Conservation (phyloP, 1,140 invertebrate genomes). For the Lycorma delicatula region DNA sequence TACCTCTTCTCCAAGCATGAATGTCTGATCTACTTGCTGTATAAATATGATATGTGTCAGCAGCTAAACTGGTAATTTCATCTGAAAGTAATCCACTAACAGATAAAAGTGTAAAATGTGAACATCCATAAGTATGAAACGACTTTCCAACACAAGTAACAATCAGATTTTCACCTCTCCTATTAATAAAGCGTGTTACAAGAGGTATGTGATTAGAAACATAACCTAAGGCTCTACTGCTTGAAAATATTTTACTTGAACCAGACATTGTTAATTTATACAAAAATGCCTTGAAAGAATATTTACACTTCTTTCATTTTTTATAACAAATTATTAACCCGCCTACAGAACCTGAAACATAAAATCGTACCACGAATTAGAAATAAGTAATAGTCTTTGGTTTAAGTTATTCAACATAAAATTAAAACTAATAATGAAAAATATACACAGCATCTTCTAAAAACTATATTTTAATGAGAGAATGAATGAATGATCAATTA, state of each 20-base stretch:
- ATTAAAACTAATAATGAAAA: no score
- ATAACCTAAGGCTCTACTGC: slow-evolving; percentile 78
- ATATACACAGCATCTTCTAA: no score
- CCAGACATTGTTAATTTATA: slow-evolving; percentile 14
- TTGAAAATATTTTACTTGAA: slow-evolving; percentile 68
- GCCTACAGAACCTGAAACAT: no score
- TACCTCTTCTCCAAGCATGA: slow-evolving; percentile 80
- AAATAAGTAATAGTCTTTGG: no score
- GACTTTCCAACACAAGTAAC: slow-evolving; percentile 82
- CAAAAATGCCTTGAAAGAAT: no score
- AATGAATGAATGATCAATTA: no score
- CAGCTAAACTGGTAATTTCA: slow-evolving; percentile 73
- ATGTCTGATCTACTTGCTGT: slow-evolving; percentile 69
- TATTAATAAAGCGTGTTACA: slow-evolving; percentile 72
- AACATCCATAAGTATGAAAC: slow-evolving; percentile 85
- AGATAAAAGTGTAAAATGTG: slow-evolving; percentile 71
- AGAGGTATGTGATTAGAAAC: slow-evolving; percentile 89
- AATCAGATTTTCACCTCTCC: slow-evolving; percentile 78
- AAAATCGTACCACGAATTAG: no score
- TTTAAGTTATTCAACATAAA: no score
- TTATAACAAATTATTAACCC: no score
- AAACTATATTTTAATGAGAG: no score
- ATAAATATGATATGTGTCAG: slow-evolving; percentile 73
- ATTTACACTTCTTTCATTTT: no score
- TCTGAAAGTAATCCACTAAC: slow-evolving; percentile 71